Base-by-base conservation (phyloP, 1,140 invertebrate genomes). In the Planococcus citri region DNA sequence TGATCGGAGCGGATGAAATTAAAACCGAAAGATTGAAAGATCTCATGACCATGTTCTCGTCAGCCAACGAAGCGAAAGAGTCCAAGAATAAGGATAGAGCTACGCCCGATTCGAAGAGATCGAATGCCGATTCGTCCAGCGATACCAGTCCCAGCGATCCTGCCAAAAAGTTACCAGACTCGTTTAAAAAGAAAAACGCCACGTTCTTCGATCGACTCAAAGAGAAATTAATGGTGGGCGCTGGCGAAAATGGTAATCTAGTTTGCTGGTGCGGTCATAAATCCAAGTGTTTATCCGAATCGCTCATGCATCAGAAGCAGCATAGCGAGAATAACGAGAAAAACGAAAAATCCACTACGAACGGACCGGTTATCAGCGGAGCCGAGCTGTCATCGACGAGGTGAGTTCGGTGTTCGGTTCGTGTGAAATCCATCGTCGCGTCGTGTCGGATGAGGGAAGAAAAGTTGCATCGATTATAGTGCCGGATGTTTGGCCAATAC, bases 161-260 rank as follows among this genome's bases (percentile, higher is more conserved):
- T 78, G 8, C 76, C 76, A 14, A 81, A 75, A 61, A 77, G 74
- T 27, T 76, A 14, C 76, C 74, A 70, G 78, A 74, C 60, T 77
- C 76, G 3, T 82, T 83, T 72, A 83, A 83, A 72, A 87, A 86
- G 78, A 89, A 89, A 75, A 87, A 87, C 73, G 83, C 85, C 20
- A 88, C 86, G 12, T 92, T 92, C 76, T 91, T 92, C 75, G 89
- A 93, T 74, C 87, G 86, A 76, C 79, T 92, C 17, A 90, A 90
- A 78, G 87, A 89, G 76, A 86, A 86, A 78, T 76, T 91, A 33
- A 80, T 81, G 78, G 78, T 84, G 72, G 74, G 81, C 76, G 76
- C 80, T 71, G 74, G 81, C 75, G 75, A 75, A 57, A 73, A 73
- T 12, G 79, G 82, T 41, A 83, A 84, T 73, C 78, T 88, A n/a